Conservation (phyloP, 2,113 vertebrate species). For the Ibidorhyncha struthersii region DNA sequence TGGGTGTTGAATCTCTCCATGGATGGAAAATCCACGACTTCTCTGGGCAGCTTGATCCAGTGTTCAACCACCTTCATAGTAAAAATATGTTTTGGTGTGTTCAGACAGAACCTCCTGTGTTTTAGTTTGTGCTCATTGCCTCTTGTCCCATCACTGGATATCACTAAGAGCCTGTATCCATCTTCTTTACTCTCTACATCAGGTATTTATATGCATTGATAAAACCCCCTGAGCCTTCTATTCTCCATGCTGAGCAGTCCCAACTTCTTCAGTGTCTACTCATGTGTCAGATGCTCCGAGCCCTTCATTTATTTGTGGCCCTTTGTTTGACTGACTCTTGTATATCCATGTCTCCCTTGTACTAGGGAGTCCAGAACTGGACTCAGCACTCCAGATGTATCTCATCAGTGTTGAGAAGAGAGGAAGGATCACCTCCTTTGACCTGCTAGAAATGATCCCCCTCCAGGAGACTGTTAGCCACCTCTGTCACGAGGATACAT, state of each 20-base stretch:
- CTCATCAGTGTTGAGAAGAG: background rate
- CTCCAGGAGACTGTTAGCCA: background rate
- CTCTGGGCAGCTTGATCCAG: background rate
- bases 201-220: background rate
- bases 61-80: background rate
- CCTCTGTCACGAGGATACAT: background rate
- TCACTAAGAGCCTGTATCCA: background rate
- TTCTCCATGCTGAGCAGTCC: background rate
- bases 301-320: background rate
- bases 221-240: background rate
- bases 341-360: background rate
- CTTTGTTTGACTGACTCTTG: background rate
- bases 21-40: background rate
- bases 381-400: background rate
- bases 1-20: background rate
- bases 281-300: background rate
- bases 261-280: background rate
- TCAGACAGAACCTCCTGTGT: background rate
- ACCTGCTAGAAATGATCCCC: background rate
- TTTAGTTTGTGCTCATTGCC: background rate
- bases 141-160: background rate
- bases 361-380: background rate
- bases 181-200: background rate
- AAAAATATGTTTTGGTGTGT: background rate
- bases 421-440: background rate